Base-by-base conservation (phyloP, 2,888 invertebrate genomes). In the Xylota sylvarum region DNA sequence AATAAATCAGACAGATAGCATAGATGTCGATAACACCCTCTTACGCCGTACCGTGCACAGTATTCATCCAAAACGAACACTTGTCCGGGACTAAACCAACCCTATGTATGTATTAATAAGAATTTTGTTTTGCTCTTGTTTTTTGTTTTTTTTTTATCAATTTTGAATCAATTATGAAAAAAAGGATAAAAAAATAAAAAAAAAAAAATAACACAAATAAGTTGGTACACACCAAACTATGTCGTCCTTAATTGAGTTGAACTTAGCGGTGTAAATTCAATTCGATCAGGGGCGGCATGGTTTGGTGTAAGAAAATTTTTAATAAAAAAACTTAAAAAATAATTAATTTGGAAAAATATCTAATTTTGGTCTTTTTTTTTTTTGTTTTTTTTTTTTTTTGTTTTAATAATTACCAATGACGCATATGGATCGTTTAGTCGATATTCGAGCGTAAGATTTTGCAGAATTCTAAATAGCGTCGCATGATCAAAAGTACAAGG, bases 71-170 rank as follows among this genome's bases (percentile, higher is more conserved):
- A 93, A 10, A 99, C 98, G 93, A 99, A 99, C 70, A 99, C 97
- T 94, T 99, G 99, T 0, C 99, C 99, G 0, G 99, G 99, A 90
- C 99, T 99, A 93, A 99, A 99, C 99, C 99, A 99, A 89, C 99
- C 99, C 98, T 98, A 70, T 77, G 62, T 70, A 50, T 78, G 64
- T 76, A 56, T 72, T 72, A 67, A 40, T 74, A 73, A 48, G 27
- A 84, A 40, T 84, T 80, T 55, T 70, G 65, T 32, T 32, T 32
- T 32, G 32, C 7, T 32, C 23, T 32, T 62, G 43, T 27, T 67
- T 67, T 73, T 62, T 60, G 32, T 19, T 67, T 46, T 65, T 64
- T 65, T 37, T 43, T 74, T 56, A 14, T 14, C 9, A 58, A 48
- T 65, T 50, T 64, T 50, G 12, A 27, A 5, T 46, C 17, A 62